Evolutionary conservation across 2,113 vertebrate genomes (phyloP), one percentile per base, ranked within the genome.

Genomic region (Poeciliopsis occidentalis): DNA sequence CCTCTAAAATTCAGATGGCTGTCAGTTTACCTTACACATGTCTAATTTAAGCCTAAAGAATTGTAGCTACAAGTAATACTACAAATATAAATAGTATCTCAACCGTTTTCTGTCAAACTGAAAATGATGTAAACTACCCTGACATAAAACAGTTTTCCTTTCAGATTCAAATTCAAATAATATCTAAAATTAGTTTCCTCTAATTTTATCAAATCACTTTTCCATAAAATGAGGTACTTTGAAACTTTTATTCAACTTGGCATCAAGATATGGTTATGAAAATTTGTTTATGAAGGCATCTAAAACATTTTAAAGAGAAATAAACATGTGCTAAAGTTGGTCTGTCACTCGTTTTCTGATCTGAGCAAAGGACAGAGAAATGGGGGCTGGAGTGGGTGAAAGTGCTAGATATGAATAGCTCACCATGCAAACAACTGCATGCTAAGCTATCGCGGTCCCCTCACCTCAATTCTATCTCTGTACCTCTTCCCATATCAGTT

Each of bases 321-420:
- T 69, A 66, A 80, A 74, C 27, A n/a, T n/a, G 64, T 72, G 39
- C 78, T 84, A 69, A 87, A 86, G 76, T 70, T 64, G 68, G 80
- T 67, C 11, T 74, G 60, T 41, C 71, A 68, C 73, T 71, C 62
- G 69, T 74, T 44, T 41, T 73, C 12, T 81, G 70, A 73, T 83
- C 67, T 73, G 37, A 65, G 19, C 71, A 64, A 26, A 57, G 68
- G 78, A 67, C 39, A 63, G 13, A 77, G 65, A 37, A 57, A 19
- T 47, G 51, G 34, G 74, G 85, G 69, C 85, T 86, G 84, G 81
- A 84, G 88, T 79, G 88, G 81, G 86, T 90, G 79, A 90, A 82
- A 86, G 82, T 82, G 79, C 71, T 76, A 77, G 85, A 89, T 93
- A 88, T 90, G 86, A 90, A 88, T 89, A 90, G 88, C 85, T 83